Conservation (phyloP, 2,113 vertebrate species). For the Aphyosemion australe region DNA sequence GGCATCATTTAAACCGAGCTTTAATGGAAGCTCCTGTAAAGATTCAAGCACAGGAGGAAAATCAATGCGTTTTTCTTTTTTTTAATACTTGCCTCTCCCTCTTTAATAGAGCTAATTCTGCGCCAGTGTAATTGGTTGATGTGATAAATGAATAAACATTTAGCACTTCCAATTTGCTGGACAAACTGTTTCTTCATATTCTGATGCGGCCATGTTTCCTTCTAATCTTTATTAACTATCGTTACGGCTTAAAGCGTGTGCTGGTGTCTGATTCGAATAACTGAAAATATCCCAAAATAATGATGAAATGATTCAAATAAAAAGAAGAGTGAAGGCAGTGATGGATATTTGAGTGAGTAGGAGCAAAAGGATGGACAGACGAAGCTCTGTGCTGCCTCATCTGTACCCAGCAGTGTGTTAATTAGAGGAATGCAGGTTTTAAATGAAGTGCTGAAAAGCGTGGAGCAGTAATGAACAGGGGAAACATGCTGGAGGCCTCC, state of each 20-base stretch:
- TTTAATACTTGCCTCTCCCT: conserved; percentile 50
- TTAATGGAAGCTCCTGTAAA: conserved; percentile 36
- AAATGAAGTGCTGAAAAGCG: conserved; percentile 73
- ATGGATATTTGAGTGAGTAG: conserved; percentile 40
- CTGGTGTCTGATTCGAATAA: conserved; percentile 25
- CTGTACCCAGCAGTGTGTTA: conserved; percentile 72
- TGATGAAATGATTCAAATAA: conserved; percentile 20
- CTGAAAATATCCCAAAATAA: background rate
- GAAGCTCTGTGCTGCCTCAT: conserved; percentile 60
- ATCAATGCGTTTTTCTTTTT: conserved; percentile 47
- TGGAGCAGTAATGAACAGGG: conserved; percentile 68
- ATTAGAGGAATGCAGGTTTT: conserved; percentile 76
- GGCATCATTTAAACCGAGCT: conserved; percentile 48
- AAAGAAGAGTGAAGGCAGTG: conserved; percentile 52
- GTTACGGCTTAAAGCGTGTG: conserved; percentile 34
- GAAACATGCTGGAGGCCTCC: conserved; percentile 75
- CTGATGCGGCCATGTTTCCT: conserved; percentile 60
- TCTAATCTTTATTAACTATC: conserved; percentile 44
- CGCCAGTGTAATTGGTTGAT: conserved; percentile 68
- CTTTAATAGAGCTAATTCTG: conserved; percentile 71
- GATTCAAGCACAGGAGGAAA: conserved; percentile 11
- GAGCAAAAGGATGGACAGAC: conserved; percentile 53
- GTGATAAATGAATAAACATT: conserved; percentile 71
- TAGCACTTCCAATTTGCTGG: conserved; percentile 71
- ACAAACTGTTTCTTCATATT: conserved; percentile 74